Base-by-base conservation (phyloP, 2,888 invertebrate genomes). In the Eurytoma adleriae region DNA sequence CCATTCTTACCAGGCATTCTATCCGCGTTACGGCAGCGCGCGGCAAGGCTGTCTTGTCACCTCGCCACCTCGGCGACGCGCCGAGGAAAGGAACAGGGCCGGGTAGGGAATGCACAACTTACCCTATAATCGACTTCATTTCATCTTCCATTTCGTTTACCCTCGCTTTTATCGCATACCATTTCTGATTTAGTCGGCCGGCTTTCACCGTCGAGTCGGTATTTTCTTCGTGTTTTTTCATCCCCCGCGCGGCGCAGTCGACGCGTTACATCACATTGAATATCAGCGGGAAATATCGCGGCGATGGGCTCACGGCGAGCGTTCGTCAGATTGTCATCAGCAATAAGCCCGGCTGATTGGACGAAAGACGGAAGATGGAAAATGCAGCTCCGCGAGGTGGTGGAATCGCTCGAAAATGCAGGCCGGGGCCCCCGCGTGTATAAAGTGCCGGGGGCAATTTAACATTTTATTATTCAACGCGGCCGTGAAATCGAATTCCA, bases 21-120 rank as follows among this genome's bases (percentile, higher is more conserved):
- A 82, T 81, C 83, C 82, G 81, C 83, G 84, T 85, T 85, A 85
- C 84, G 83, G 82, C 24, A 82, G 85, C 85, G 86, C 85, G 86
- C 85, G 84, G 24, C 24, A 82, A 83, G 85, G 83, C 83, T 86
- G 84, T 84, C 84, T 83, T 82, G 85, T 86, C 86, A 84, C 82
- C 81, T 83, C 79, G 83, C 83, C 80, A 56, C 20, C 50, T 59
- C 61, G 3, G 20, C 24, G 13, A 24, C 62, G 24, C 24, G 24
- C 24, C 24, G 24, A 24, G 24, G 24, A 24, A 24, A 24, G 24
- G 24, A 24, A 24, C 24, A 2, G 24, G 24, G 14, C 24, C 1
- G 24, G 24, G 14, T 5, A 12, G 4, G 14, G 61, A 61, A 27
- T 61, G 27, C 27, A 24, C 61, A 27, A 27, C 24, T 27, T 27